Percentiles rank a stretch among this genome's conserved stretches.
These are phyloP conservation scores for Drosophila setosimentum DNA, from an alignment of 2,888 invertebrate genomes.

Conservation along the genomic window DNA sequence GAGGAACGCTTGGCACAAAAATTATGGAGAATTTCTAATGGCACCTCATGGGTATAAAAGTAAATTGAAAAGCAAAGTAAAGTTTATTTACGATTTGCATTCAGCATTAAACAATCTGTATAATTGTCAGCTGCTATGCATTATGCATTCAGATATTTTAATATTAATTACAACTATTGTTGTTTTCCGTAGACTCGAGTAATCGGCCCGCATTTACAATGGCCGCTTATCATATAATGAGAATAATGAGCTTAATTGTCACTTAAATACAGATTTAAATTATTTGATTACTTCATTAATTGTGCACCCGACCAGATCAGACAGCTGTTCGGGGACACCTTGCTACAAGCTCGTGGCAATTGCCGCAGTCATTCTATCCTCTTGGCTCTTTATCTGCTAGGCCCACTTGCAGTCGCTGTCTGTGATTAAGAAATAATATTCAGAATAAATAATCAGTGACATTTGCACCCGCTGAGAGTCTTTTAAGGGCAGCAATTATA, in stretches of 20 bases:
- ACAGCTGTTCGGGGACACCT: constrained; percentile 31
- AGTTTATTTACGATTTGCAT: no score
- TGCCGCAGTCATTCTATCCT: constrained; percentile 19
- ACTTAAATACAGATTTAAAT: constrained; percentile 75
- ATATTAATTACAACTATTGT: constrained; percentile 23
- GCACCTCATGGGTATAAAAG: neutral
- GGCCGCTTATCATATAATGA: constrained; percentile 53
- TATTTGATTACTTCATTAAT: constrained; percentile 75
- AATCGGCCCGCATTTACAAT: constrained; percentile 48
- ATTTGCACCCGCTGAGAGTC: constrained; percentile 57
- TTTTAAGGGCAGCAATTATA: constrained; percentile 55
- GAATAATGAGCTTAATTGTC: constrained; percentile 73
- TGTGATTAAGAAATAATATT: constrained; percentile 24
- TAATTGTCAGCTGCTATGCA: neutral
- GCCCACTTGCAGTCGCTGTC: constrained; percentile 6
- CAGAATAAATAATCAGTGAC: constrained; percentile 60
- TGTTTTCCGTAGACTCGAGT: constrained; percentile 19
- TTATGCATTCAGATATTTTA: neutral
- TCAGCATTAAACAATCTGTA: neutral
- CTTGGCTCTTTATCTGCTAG: constrained; percentile 32
- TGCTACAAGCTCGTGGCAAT: constrained; percentile 14
- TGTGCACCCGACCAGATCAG: constrained; percentile 22
- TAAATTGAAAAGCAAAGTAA: neutral
- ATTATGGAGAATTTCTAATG: neutral
- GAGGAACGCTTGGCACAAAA: neutral